phyloP scores from a whole-genome alignment of 2,888 invertebrate genomes.

The Dioctria linearis region DNA sequence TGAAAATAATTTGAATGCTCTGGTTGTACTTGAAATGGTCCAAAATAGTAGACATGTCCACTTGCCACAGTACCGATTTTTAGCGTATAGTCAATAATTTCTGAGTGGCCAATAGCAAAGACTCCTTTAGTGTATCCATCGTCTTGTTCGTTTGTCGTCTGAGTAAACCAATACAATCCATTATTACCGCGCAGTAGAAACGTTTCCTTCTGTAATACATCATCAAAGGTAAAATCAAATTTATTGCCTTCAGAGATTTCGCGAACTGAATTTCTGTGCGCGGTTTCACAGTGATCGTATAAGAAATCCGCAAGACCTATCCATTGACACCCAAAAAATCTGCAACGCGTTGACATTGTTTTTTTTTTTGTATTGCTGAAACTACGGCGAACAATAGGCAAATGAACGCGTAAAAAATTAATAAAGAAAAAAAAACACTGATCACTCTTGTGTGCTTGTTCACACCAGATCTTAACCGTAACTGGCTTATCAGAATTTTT shows the following conservation, averaged over 20 bases:
- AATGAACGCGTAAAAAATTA: too few relatives aligned
- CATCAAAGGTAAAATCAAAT: conserved; percentile 27
- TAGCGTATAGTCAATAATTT: conserved; percentile 6
- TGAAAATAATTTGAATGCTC: conserved; percentile 27
- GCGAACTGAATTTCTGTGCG: neutral
- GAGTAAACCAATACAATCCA: conserved; percentile 36
- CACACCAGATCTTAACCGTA: too few relatives aligned
- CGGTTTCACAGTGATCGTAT: conserved; percentile 14
- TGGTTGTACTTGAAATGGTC: conserved; percentile 15
- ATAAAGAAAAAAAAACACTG: too few relatives aligned
- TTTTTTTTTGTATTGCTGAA: too few relatives aligned
- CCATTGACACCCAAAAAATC: conserved; percentile 6
- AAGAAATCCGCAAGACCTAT: conserved; percentile 6
- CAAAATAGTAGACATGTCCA: conserved; percentile 18
- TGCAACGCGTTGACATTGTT: conserved; percentile 8
- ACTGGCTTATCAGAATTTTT: too few relatives aligned
- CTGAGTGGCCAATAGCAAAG: neutral
- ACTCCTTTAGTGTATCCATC: conserved; percentile 28
- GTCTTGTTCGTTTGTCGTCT: neutral
- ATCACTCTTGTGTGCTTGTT: too few relatives aligned
- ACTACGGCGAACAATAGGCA: too few relatives aligned
- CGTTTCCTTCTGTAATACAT: conserved; percentile 12
- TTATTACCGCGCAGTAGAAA: conserved; percentile 19
- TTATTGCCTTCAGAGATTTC: conserved; percentile 15
- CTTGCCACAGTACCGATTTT: conserved; percentile 1